Conservation (phyloP, 2,797 vertebrate genomes). For the Eupleurogrammus muticus region DNA sequence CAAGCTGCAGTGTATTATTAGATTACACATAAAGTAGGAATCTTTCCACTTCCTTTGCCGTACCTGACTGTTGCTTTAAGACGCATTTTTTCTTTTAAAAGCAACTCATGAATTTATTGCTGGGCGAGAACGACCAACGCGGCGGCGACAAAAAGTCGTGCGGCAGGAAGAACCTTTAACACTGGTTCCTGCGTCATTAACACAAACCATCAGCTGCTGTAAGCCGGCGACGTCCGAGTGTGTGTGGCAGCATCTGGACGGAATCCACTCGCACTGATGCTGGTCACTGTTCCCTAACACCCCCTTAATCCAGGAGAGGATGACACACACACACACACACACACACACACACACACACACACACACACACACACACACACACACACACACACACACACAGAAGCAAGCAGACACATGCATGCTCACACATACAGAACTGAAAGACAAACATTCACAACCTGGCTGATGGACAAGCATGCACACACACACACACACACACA, state of each 20-base stretch:
- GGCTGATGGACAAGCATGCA: background rate
- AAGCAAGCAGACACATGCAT: too few species aligned
- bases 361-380: too few species aligned
- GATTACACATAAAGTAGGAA: too few species aligned
- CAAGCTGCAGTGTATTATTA: too few species aligned
- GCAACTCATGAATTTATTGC: background rate
- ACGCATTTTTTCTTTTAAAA: background rate
- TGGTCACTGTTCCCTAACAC: conserved; percentile 70
- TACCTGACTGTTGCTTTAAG: too few species aligned
- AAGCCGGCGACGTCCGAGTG: conserved; percentile 47
- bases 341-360: too few species aligned
- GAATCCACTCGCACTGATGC: conserved; percentile 69
- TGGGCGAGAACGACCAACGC: background rate
- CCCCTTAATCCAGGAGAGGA: conserved; percentile 49
- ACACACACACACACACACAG: too few species aligned
- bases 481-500: conserved; percentile 23
- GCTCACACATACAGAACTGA: conserved; percentile 16
- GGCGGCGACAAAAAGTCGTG: background rate
- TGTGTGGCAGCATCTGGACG: conserved; percentile 48
- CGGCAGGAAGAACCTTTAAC: conserved; percentile 13
- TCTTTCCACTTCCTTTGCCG: too few species aligned
- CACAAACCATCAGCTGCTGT: conserved; percentile 29
- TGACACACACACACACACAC: conserved; percentile 19
- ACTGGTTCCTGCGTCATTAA: conserved; percentile 14
- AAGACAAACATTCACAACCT: too few species aligned